Conservation (phyloP, 2,113 vertebrate species). For the Etheostoma cragini region DNA sequence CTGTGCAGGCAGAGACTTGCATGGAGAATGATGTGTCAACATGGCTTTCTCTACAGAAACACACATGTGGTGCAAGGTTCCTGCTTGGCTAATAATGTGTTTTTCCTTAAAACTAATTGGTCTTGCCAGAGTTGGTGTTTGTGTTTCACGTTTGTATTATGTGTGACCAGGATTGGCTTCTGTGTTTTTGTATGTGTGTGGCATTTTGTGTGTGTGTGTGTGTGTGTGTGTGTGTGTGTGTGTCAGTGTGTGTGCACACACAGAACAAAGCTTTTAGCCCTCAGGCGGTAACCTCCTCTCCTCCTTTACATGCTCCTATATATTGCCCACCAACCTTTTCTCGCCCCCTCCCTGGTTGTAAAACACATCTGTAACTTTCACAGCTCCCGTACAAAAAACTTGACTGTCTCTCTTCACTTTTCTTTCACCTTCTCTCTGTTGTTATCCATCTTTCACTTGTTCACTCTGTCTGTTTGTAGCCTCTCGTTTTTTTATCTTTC, state of each 20-base stretch:
- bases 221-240: slow-evolving; percentile 15
- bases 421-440: slow-evolving; percentile 57
- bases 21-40: slow-evolving; percentile 33
- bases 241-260: slow-evolving; percentile 4
- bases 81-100: slow-evolving; percentile 14
- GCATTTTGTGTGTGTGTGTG: slow-evolving; percentile 21
- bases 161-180: slow-evolving; percentile 45
- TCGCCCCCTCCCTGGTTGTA: slow-evolving; percentile 23
- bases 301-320: slow-evolving; percentile 22
- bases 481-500: slow-evolving; percentile 21
- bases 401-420: slow-evolving; percentile 41
- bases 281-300: neutral
- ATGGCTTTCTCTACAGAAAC: slow-evolving; percentile 51
- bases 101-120: slow-evolving; percentile 40
- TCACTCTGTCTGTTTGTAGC: slow-evolving; percentile 10
- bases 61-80: slow-evolving; percentile 41
- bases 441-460: slow-evolving; percentile 14
- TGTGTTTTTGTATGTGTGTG: slow-evolving; percentile 47
- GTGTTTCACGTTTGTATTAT: slow-evolving; percentile 48
- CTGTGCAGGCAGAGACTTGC: slow-evolving; percentile 55
- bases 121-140: slow-evolving; percentile 48
- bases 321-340: slow-evolving; percentile 11
- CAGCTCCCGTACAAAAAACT: slow-evolving; percentile 53
- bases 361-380: slow-evolving; percentile 61
- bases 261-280: slow-evolving; percentile 24